Percentiles rank a stretch among this genome's conserved stretches.
These are phyloP conservation scores for Zaprionus africanus DNA, from an alignment of 1,140 invertebrate genomes.

Conservation along the genomic window DNA sequence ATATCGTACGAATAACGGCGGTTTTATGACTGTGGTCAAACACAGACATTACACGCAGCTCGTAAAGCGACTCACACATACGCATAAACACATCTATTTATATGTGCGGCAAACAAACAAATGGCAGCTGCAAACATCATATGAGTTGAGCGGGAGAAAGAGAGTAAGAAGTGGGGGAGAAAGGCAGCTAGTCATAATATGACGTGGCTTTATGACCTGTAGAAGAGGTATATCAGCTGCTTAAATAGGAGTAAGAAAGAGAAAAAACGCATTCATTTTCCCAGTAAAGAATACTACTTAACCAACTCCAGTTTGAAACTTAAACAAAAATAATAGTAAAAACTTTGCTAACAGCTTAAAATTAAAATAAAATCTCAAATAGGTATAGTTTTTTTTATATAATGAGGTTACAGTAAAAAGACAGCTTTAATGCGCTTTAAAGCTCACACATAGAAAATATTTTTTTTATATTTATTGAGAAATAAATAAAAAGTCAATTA, in stretches of 20 bases:
- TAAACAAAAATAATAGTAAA: not conserved
- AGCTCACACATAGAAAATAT: not conserved
- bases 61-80: constrained; percentile 22
- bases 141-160: not conserved
- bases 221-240: not conserved
- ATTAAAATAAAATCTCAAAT: not conserved
- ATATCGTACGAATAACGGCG: constrained; percentile 26
- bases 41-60: constrained; percentile 24
- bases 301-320: not conserved
- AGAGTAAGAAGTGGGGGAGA: not conserved
- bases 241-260: not conserved
- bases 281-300: not conserved
- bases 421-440: not conserved
- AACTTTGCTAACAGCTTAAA: not conserved
- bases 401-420: not conserved
- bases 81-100: constrained; percentile 12
- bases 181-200: not conserved
- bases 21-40: constrained; percentile 33
- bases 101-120: constrained; percentile 1
- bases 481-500: not conserved
- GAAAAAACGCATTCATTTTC: not conserved
- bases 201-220: not conserved
- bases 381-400: not conserved
- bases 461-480: not conserved
- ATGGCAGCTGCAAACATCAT: not conserved